Percentiles rank a stretch among this genome's conserved stretches.
phyloP scores from a whole-genome alignment of 1,140 invertebrate species.

The Drosophila tani region DNA sequence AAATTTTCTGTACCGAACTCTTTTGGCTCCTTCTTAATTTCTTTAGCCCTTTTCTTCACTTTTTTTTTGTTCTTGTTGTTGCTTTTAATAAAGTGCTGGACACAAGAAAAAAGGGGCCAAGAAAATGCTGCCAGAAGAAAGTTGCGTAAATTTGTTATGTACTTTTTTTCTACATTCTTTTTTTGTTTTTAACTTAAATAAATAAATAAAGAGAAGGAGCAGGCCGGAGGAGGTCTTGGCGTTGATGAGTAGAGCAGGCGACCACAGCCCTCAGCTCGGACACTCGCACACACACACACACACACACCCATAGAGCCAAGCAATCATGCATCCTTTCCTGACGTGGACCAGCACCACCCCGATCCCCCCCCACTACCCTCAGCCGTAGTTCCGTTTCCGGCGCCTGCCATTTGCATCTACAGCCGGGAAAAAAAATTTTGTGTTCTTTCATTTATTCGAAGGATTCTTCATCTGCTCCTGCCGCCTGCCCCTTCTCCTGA shows the following conservation, averaged over 20 bases:
- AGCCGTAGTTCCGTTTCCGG: conserved; percentile 78
- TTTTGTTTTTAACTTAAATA: conserved; percentile 71
- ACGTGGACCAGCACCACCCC: conserved; percentile 20
- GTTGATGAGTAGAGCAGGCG: conserved; percentile 58
- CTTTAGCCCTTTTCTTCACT: conserved; percentile 10
- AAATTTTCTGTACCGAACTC: conserved; percentile 66
- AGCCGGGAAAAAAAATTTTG: conserved; percentile 43
- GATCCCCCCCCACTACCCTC: neutral
- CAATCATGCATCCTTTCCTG: conserved; percentile 80
- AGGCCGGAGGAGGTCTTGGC: conserved; percentile 28
- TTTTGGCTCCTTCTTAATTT: conserved; percentile 51
- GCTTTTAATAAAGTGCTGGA: conserved; percentile 71
- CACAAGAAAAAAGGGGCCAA: conserved; percentile 35
- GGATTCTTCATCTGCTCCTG: conserved; percentile 44
- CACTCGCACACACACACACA: neutral
- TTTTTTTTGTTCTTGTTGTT: conserved; percentile 16
- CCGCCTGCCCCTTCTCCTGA: neutral
- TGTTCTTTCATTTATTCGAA: conserved; percentile 79
- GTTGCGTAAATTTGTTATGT: conserved; percentile 82
- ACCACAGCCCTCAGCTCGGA: conserved; percentile 55
- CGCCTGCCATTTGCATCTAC: conserved; percentile 79
- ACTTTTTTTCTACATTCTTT: conserved; percentile 46
- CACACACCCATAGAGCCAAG: conserved; percentile 40
- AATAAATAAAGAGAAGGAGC: conserved; percentile 62
- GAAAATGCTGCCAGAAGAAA: conserved; percentile 60